Base-by-base conservation (phyloP, 64 coral and sea anemone species). In the Catalaphyllia jardinei region DNA sequence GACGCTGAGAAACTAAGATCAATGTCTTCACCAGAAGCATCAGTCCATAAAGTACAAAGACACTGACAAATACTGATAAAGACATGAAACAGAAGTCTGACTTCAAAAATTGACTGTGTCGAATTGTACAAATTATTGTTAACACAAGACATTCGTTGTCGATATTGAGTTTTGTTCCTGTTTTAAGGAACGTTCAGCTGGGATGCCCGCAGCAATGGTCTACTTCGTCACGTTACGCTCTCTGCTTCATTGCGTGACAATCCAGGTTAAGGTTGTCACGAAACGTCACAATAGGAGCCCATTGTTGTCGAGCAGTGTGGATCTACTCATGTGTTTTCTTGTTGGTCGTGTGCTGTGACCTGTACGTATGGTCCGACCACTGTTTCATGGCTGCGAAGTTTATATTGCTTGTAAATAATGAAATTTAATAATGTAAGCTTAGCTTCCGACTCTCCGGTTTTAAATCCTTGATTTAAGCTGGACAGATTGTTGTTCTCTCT, bases 1-100 rank as follows among this genome's bases (percentile, higher is more conserved):
- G 94, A 96, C 22, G 75, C 79, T 24, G 91, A 93, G 65, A 50
- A 24, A 55, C 60, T 49, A 27, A 39, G 91, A 64, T 92, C 90
- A 2, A 0, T 77, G 28, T 90, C 88, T 50, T 76, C 72, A 20
- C 80, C 88, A 1, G 35, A 5, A 7, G n/a, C 5, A 8, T 57
- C 54, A 57, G 20, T 35, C 61, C 35, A 76, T 18, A 25, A 17
- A 74, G 79, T 75, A 24, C 75, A 39, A 82, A 11, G 25, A 4
- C 22, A 69, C 10, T 57, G 54, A 57, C 10, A 57, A 15, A 57
- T 4, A 69, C 10, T 57, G 54, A 57, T 16, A 57, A 57, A 57
- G 54, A 16, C 12, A 57, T 12, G 65, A 10, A 67, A n/a, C 27
- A 20, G 64, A 67, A 25, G 22, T 67, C 4, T 67, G 25, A 24